Conservation (phyloP, 1,140 invertebrate genomes). For the Delia radicum region DNA sequence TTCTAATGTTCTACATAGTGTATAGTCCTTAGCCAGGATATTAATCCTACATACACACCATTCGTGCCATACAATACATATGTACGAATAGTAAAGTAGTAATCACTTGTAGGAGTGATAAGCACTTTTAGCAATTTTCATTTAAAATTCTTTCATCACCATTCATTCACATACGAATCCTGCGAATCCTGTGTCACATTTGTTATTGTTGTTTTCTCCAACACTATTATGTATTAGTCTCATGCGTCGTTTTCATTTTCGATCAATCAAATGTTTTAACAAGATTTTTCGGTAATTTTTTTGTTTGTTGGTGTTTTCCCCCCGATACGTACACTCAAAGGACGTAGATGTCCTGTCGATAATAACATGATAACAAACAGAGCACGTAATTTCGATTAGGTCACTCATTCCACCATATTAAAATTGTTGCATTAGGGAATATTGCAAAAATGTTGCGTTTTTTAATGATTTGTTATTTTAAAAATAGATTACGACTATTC, state of each 20-base stretch:
- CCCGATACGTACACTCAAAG: neutral
- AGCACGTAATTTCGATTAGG: conserved; percentile 20
- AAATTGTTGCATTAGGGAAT: neutral
- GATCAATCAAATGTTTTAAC: conserved; percentile 17
- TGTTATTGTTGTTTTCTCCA: neutral
- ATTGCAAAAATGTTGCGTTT: neutral
- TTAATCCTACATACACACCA: no score
- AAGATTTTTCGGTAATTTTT: neutral
- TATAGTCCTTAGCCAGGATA: neutral
- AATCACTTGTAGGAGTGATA: conserved; percentile 9
- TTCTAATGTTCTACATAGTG: neutral
- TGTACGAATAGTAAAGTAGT: no score
- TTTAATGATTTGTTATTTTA: neutral
- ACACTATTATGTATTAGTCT: neutral
- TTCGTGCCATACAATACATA: no score
- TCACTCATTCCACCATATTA: neutral
- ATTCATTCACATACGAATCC: neutral
- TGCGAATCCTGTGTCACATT: neutral
- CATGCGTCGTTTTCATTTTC: conserved; percentile 20
- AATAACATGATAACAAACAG: neutral
- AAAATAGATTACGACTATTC: no score
- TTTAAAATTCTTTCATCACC: conserved; percentile 17
- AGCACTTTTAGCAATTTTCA: conserved; percentile 20
- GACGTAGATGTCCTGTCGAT: neutral
- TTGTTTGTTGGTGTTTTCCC: neutral